A percentile compares a stretch with the other conserved stretches of the same genome.
These are phyloP conservation scores for Rhea pennata DNA, from an alignment of 2,113 vertebrate genomes.

Conservation along the genomic window DNA sequence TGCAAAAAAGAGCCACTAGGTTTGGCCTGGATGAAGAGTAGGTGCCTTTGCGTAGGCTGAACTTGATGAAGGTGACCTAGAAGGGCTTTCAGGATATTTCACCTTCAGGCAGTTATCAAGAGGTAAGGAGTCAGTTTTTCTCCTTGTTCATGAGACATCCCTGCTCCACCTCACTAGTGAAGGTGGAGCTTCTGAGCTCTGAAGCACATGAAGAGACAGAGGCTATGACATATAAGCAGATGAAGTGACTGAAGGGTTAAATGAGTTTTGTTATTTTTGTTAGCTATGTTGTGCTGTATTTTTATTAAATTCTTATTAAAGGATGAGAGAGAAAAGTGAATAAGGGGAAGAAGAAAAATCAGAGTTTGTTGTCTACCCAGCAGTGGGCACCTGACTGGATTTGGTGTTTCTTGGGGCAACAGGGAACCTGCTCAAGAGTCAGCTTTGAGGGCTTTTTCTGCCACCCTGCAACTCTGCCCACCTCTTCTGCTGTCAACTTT, in stretches of 20 bases:
- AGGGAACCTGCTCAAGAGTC: neutral
- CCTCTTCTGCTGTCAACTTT: neutral
- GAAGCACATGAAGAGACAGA: neutral
- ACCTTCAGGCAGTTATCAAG: neutral
- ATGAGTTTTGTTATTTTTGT: neutral
- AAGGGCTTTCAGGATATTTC: neutral
- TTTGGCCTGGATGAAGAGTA: neutral
- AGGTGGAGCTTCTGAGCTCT: neutral
- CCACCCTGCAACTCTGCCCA: neutral
- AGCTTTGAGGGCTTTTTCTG: no score
- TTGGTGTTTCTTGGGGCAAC: neutral
- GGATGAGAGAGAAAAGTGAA: neutral
- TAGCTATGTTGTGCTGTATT: neutral
- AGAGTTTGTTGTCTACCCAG: neutral
- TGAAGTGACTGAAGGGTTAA: neutral
- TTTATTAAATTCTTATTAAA: neutral
- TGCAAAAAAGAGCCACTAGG: neutral
- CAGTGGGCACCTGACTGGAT: neutral
- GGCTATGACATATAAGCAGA: neutral
- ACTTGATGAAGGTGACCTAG: neutral
- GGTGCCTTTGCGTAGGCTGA: neutral
- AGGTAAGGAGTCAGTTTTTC: neutral
- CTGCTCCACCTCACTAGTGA: accelerated
- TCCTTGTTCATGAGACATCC: neutral
- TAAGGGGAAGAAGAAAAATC: neutral